phyloP scores from a whole-genome alignment of 1,140 invertebrate species.

The Drosophila takahashii region DNA sequence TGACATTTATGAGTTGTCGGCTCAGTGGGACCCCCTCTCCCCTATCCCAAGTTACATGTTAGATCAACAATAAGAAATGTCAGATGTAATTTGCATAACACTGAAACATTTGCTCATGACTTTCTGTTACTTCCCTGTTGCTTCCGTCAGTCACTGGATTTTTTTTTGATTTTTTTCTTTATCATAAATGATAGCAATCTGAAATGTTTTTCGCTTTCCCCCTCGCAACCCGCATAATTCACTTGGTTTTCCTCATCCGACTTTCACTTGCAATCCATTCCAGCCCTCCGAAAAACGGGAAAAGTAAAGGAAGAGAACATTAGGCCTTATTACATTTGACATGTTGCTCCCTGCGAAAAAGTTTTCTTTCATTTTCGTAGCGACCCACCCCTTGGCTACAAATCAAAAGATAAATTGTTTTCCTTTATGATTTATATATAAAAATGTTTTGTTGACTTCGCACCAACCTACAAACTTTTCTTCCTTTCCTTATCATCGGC shows the following conservation, averaged over 20 bases:
- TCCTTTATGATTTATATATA: slow-evolving; percentile 80
- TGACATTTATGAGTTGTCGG: slow-evolving; percentile 65
- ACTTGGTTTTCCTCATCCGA: slow-evolving; percentile 46
- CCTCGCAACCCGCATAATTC: slow-evolving; percentile 57
- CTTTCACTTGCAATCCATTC: slow-evolving; percentile 58
- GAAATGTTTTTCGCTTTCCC: slow-evolving; percentile 28
- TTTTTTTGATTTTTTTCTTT: neutral
- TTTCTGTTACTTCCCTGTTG: slow-evolving; percentile 29
- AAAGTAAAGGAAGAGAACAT: slow-evolving; percentile 42
- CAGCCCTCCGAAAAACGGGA: slow-evolving; percentile 8
- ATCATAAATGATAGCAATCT: slow-evolving; percentile 68
- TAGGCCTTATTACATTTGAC: slow-evolving; percentile 80
- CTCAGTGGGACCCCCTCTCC: slow-evolving; percentile 9
- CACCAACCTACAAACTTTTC: slow-evolving; percentile 15
- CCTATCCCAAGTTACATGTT: slow-evolving; percentile 6
- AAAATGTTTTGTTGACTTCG: slow-evolving; percentile 66
- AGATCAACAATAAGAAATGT: slow-evolving; percentile 58
- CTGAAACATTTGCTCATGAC: slow-evolving; percentile 32
- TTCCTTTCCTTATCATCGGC: slow-evolving; percentile 56
- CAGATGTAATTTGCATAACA: slow-evolving; percentile 65
- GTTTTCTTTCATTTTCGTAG: slow-evolving; percentile 49
- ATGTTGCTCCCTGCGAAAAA: slow-evolving; percentile 64
- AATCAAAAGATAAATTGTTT: slow-evolving; percentile 83
- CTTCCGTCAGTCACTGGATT: slow-evolving; percentile 19
- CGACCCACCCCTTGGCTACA: slow-evolving; percentile 66